These are phyloP conservation scores for Azemiops feae DNA, from an alignment of 2,113 vertebrate species.

Conservation along the genomic window DNA sequence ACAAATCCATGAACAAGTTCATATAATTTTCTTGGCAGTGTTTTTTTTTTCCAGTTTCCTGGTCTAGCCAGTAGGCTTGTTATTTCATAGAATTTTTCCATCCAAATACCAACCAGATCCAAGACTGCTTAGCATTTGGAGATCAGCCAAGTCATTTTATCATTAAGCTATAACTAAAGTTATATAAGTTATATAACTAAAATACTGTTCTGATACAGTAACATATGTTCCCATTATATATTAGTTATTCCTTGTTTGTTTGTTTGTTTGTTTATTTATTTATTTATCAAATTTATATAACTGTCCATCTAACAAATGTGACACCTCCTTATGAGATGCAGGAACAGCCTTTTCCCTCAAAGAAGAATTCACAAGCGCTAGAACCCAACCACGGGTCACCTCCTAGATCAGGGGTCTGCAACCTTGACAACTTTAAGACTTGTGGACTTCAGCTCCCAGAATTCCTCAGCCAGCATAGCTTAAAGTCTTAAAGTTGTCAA, in stretches of 20 bases:
- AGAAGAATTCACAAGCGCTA: not conserved
- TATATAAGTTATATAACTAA: not conserved
- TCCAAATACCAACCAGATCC: not conserved
- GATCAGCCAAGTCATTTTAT: not conserved
- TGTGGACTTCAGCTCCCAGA: no score
- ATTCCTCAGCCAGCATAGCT: no score
- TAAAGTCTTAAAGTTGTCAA: no score
- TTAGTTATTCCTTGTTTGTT: not conserved
- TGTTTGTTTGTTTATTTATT: not conserved
- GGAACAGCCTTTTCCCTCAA: not conserved
- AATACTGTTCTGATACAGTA: not conserved
- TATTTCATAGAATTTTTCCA: not conserved
- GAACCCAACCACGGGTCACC: not conserved
- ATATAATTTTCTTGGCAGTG: not conserved
- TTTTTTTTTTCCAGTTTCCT: not conserved
- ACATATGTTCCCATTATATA: not conserved
- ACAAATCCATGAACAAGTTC: not conserved
- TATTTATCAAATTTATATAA: not conserved
- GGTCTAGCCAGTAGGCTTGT: not conserved
- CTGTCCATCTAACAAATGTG: not conserved
- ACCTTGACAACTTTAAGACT: no score
- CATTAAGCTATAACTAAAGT: not conserved
- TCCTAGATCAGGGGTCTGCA: not conserved
- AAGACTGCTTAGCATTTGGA: not conserved
- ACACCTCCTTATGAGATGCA: not conserved